Evolutionary conservation across 1,140 invertebrate genomes (phyloP), one percentile per base, ranked within the genome.

Genomic region (Aphaenogaster floridana): DNA sequence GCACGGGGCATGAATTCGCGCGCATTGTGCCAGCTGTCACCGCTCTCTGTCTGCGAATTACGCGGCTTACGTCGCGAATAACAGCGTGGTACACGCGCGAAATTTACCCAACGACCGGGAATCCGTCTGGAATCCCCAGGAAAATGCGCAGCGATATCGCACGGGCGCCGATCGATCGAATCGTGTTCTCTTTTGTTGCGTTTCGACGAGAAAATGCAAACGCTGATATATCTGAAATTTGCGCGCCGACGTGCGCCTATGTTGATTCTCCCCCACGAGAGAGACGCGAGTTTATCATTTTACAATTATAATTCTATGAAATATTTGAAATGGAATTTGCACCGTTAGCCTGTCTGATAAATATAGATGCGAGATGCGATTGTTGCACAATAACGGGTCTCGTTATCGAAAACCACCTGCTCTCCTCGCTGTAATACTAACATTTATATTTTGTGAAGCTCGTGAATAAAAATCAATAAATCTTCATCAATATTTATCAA

Each of bases 121-220:
- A n/a, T 80, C 45, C 4, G 63, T 39, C 45, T 50, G 63, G 42
- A n/a, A 68, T 69, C 17, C 66, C n/a, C 63, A 69, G 78, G 34
- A 68, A 80, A 80, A 69, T 69, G 78, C 78, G 45, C 78, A 80
- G 34, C 63, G 34, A 80, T 68, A 48, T 36, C 15, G 4, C 54
- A 42, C 11, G 21, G n/a, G 13, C 11, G 45, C 15, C 2, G 42
- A 80, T 79, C 61, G 28, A 66, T 79, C 61, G 34, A 28, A 68
- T 13, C 34, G n/a, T 39, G 6, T 45, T 68, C 64, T 45, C 64
- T 39, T 52, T 8, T 42, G 63, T 68, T 34, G 42, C 28, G n/a
- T 48, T 68, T 66, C 45, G 7, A 79, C 45, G 9, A 17, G 50
- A 36, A 68, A 66, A 52, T 78, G 9, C 21, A 28, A 13, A 28